Evolutionary conservation across 2,113 vertebrate species (phyloP), one percentile per base, ranked within the genome.

Genomic region (Lontra canadensis): DNA sequence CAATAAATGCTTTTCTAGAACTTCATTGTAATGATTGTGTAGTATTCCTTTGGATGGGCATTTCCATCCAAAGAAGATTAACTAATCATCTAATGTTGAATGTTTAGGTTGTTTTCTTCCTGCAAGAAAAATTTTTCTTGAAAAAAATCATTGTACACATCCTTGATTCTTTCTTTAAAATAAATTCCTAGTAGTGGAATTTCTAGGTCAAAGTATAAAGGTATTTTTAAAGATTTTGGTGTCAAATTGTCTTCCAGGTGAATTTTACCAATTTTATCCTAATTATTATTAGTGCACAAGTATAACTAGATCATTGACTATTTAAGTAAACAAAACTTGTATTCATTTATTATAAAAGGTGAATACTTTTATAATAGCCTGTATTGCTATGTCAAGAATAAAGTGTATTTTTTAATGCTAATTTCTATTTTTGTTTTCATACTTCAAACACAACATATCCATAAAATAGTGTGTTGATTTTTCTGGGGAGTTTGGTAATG

Each of bases 351-450:
- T 63, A 0, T 82, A 88, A 94, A 76, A 87, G 25, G 78, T n/a
- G 23, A 93, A 52, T 69, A 44, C 12, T 11, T 90, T 89, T 81
- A 88, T 3, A 49, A 76, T 65, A 74, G 36, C 10, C 18, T 76
- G 6, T 34, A 49, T 57, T 42, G 14, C 61, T 73, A 25, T 65
- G 52, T 39, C 15, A 84, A 65, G 44, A 49, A 39, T 88, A 59
- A 93, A 80, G 49, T 69, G 20, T 87, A 25, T 7, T 65, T 42
- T 6, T 82, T 84, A 95, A 89, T 44, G 29, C 8, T 31, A 94
- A 84, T 9, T 52, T 85, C 71, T 95, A 7, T 36, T 95, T 98
- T 63, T 97, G 17, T 76, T 96, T 61, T 79, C 67, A 80, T 92
- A 71, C 20, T 55, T 23, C 31, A 87, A 93, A 93, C 31, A 61